These are phyloP conservation scores for Eupithecia subfuscata DNA, from an alignment of 2,888 invertebrate species.

Conservation along the genomic window DNA sequence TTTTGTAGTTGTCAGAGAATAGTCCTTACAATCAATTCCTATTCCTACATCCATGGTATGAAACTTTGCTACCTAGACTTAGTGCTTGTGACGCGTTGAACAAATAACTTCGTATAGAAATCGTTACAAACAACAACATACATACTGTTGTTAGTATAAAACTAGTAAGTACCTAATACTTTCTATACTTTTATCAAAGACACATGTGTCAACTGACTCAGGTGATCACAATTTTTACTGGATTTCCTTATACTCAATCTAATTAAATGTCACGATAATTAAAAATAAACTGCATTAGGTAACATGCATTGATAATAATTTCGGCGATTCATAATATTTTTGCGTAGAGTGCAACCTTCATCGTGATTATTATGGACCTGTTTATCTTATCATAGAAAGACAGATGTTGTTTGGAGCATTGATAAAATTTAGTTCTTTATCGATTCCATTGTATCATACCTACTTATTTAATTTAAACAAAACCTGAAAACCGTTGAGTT, in stretches of 20 bases:
- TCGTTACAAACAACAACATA: background rate
- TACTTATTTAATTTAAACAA: background rate
- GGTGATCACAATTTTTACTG: too few relatives aligned
- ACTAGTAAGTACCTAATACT: too few relatives aligned
- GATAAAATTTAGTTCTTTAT: background rate
- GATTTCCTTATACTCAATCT: too few relatives aligned
- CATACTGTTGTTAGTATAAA: background rate
- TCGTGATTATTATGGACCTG: background rate
- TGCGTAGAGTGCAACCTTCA: background rate
- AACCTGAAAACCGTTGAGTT: background rate
- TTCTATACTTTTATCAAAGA: too few relatives aligned
- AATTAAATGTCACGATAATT: too few relatives aligned
- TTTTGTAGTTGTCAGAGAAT: too few relatives aligned
- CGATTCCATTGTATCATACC: background rate
- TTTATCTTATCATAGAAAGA: background rate
- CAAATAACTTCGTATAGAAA: slow-evolving; percentile 40
- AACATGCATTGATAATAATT: background rate
- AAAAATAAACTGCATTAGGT: too few relatives aligned
- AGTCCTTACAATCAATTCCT: background rate
- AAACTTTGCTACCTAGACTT: slow-evolving; percentile 53
- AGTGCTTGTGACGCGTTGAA: slow-evolving; percentile 52
- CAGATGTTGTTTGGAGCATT: background rate
- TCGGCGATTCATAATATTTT: background rate
- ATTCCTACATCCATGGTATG: slow-evolving; percentile 51
- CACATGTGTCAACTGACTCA: background rate